Evolutionary conservation across 2,888 invertebrate genomes (phyloP).

Genomic region (Cheiracanthium punctorium): DNA sequence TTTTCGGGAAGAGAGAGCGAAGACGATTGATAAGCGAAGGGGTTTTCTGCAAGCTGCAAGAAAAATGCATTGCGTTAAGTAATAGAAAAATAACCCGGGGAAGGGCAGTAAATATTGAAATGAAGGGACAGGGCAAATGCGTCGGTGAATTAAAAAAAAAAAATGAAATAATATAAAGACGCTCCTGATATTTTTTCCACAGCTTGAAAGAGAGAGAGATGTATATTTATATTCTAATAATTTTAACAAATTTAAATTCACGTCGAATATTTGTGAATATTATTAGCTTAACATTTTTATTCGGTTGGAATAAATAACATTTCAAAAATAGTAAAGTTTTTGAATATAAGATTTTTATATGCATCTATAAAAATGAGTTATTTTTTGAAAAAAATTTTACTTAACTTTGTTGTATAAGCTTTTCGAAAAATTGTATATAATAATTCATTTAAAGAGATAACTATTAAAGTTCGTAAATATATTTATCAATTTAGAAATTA

Average conservation of each 20-base stretch:
- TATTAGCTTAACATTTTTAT: not conserved
- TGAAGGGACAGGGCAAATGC: not conserved
- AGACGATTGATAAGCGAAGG: conserved; percentile 26
- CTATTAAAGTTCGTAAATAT: too few species aligned
- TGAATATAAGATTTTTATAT: too few species aligned
- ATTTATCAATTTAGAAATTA: too few species aligned
- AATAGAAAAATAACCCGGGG: conserved; percentile 1
- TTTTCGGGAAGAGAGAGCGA: conserved; percentile 27
- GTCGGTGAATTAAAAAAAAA: not conserved
- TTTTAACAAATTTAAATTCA: not conserved
- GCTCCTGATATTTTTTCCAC: not conserved
- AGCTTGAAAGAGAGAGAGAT: not conserved
- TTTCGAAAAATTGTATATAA: too few species aligned
- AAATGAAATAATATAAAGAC: too few species aligned
- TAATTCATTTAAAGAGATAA: too few species aligned
- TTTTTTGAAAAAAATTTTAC: too few species aligned
- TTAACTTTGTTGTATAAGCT: too few species aligned
- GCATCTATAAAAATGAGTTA: too few species aligned
- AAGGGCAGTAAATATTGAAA: conserved; percentile 1
- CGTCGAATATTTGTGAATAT: not conserved
- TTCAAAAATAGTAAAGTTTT: too few species aligned
- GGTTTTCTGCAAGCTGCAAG: not conserved
- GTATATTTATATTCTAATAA: not conserved
- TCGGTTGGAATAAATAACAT: not conserved
- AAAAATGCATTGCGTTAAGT: not conserved